These are phyloP conservation scores for Tauraco hartlaubi DNA, from an alignment of 2,797 vertebrate genomes.

Conservation along the genomic window DNA sequence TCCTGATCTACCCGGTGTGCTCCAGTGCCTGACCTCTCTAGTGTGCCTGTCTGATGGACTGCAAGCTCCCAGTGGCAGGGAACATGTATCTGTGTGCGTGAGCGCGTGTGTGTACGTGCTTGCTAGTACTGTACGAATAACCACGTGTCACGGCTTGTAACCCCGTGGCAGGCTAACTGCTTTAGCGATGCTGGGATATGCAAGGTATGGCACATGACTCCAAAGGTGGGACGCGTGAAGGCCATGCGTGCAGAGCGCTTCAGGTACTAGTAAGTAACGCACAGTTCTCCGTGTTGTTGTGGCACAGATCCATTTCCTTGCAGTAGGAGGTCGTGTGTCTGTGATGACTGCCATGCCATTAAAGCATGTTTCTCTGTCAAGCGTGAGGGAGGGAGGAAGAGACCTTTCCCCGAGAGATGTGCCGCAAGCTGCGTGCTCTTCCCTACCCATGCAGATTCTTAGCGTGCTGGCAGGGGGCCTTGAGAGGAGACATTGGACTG, in stretches of 20 bases:
- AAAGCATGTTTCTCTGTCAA: constrained; percentile 60
- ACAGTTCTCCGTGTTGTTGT: not conserved
- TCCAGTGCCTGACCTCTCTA: not conserved
- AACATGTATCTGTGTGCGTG: rapidly evolving
- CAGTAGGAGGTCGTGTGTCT: constrained; percentile 12
- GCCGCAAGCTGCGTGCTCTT: not conserved
- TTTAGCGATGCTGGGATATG: constrained; percentile 19
- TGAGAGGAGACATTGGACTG: constrained; percentile 10
- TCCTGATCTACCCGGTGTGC: not conserved
- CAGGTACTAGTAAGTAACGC: constrained; percentile 26
- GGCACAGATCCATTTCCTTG: constrained; percentile 34
- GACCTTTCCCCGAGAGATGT: not conserved
- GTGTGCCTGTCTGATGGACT: not conserved
- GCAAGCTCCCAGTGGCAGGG: not conserved
- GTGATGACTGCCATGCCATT: constrained; percentile 30
- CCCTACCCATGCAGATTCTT: not conserved
- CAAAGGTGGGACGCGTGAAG: constrained; percentile 20
- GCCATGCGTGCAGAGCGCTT: not conserved
- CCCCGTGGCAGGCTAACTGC: constrained; percentile 35
- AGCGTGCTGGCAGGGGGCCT: constrained; percentile 26
- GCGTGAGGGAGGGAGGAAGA: constrained; percentile 4
- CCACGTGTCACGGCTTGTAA: constrained; percentile 50
- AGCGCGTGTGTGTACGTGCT: not conserved
- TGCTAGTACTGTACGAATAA: not conserved
- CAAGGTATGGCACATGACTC: constrained; percentile 29